phyloP scores from a whole-genome alignment of 2,113 vertebrate species.

The Sturnira hondurensis region DNA sequence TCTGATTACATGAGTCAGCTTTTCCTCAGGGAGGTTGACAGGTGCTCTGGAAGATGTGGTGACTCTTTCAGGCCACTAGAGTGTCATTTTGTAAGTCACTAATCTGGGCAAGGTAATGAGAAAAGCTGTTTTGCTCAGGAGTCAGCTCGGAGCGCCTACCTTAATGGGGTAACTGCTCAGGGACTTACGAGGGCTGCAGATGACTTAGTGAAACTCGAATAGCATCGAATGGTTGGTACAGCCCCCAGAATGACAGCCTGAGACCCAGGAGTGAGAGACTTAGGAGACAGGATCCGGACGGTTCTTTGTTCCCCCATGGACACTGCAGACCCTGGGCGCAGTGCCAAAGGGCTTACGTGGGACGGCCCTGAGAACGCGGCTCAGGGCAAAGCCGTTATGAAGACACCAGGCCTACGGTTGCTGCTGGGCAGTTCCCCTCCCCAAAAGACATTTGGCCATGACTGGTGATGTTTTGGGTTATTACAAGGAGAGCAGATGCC shows the following conservation, averaged over 20 bases:
- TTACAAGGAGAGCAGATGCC: background rate
- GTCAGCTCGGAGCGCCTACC: background rate
- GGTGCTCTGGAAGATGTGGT: background rate
- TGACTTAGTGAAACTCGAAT: background rate
- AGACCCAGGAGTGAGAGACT: background rate
- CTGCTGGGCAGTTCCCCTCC: background rate
- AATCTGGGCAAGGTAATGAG: background rate
- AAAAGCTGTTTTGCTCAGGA: background rate
- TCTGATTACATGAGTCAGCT: background rate
- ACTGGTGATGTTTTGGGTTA: background rate
- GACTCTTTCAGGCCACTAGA: background rate
- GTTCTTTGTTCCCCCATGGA: background rate
- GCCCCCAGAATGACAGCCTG: background rate
- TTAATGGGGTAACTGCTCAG: background rate
- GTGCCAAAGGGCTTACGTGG: accelerated
- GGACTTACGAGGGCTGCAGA: background rate
- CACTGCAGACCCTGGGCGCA: accelerated
- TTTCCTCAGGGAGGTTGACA: background rate
- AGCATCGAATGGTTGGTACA: background rate
- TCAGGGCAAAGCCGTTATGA: background rate
- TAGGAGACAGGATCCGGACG: background rate
- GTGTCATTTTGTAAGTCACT: background rate
- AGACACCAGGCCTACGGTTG: background rate
- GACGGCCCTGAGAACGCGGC: background rate
- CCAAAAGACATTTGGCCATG: background rate